Conservation (phyloP, 2,888 invertebrate species). For the Ectobius pallidus region DNA sequence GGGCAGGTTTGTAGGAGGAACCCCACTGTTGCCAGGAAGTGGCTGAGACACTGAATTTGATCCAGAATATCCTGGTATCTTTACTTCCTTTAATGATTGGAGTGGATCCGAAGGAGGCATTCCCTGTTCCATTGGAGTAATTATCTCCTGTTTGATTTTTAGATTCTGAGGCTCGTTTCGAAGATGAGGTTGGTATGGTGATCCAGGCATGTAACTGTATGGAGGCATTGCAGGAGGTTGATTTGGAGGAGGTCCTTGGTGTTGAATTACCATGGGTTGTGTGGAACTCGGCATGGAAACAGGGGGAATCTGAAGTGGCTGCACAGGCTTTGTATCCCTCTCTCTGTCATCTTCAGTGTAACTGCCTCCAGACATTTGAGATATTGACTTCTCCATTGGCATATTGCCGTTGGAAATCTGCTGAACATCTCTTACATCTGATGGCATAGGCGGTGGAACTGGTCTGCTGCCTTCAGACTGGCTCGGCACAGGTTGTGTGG, state of each 20-base stretch:
- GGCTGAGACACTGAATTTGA: constrained; percentile 49
- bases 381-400: constrained; percentile 16
- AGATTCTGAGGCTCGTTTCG: constrained; percentile 71
- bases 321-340: background rate
- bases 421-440: constrained; percentile 17
- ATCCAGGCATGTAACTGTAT: constrained; percentile 67
- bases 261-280: constrained; percentile 24
- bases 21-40: constrained; percentile 45
- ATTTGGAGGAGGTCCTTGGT: constrained; percentile 20
- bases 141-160: constrained; percentile 70
- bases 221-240: constrained; percentile 22
- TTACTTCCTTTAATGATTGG: constrained; percentile 79
- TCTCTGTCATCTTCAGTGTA: constrained; percentile 29
- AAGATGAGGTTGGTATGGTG: constrained; percentile 53
- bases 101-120: constrained; percentile 65
- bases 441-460: background rate
- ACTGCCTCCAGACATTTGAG: constrained; percentile 1
- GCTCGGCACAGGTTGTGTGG: background rate
- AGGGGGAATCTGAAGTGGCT: constrained; percentile 22
- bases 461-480: background rate
- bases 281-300: constrained; percentile 17
- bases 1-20: background rate
- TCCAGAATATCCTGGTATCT: constrained; percentile 73
- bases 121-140: constrained; percentile 48
- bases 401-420: constrained; percentile 5